These are phyloP conservation scores for Centrocercus urophasianus DNA, from an alignment of 2,113 vertebrate genomes.

Conservation along the genomic window DNA sequence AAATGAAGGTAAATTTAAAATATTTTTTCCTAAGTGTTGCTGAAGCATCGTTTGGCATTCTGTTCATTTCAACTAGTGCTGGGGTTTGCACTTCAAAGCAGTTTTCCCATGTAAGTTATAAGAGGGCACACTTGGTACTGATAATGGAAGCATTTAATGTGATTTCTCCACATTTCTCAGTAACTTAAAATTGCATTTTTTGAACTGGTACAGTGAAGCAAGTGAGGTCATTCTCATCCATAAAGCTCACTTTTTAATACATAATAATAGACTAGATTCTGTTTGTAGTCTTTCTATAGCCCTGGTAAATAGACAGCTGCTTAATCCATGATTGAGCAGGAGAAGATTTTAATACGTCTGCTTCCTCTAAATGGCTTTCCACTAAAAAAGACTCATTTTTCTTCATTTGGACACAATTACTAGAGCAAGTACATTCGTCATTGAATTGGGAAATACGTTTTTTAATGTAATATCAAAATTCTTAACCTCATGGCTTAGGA, in stretches of 20 bases:
- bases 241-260: slow-evolving; percentile 29
- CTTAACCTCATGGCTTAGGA: neutral
- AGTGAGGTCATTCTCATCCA: neutral
- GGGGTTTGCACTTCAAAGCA: neutral
- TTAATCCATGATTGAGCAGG: slow-evolving; percentile 10
- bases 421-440: neutral
- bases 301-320: neutral
- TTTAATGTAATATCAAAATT: neutral
- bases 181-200: neutral
- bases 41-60: neutral
- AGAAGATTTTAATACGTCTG: neutral
- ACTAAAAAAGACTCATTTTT: neutral
- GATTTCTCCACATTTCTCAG: neutral
- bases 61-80: neutral
- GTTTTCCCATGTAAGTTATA: neutral
- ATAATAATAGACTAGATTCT: neutral
- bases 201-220: neutral
- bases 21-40: neutral
- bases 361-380: neutral
- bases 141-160: neutral
- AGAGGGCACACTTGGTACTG: neutral
- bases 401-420: neutral
- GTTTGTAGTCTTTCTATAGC: slow-evolving; percentile 11
- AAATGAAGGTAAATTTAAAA: neutral
- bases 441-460: neutral